These are phyloP conservation scores for Donacobius atricapilla DNA, from an alignment of 2,113 vertebrate species.

Conservation along the genomic window DNA sequence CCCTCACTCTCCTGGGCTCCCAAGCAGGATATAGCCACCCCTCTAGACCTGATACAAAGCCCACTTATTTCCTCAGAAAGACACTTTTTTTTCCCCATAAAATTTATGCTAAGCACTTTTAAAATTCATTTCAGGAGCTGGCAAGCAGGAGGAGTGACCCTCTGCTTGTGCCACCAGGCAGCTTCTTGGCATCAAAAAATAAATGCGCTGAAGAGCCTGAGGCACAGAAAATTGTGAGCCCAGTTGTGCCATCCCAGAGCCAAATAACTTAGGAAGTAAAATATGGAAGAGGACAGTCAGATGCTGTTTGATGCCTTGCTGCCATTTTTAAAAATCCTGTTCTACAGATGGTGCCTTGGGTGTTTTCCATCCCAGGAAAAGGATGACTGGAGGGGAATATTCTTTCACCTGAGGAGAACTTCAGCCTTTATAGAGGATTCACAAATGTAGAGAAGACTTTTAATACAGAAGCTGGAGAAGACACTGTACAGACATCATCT, in stretches of 20 bases:
- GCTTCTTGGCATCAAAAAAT: neutral
- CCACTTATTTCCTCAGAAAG: neutral
- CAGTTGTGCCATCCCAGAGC: neutral
- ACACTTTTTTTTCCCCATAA: neutral
- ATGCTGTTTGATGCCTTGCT: neutral
- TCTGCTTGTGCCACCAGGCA: neutral
- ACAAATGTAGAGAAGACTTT: neutral
- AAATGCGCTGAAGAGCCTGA: neutral
- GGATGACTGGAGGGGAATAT: neutral
- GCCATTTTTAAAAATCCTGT: neutral
- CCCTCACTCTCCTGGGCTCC: neutral
- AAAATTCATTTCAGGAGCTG: neutral
- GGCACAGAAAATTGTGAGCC: neutral
- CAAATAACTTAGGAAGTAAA: neutral
- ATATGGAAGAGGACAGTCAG: neutral
- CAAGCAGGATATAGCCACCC: rapidly evolving
- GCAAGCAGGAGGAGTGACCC: neutral
- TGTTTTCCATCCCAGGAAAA: neutral
- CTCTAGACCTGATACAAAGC: neutral
- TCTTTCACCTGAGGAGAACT: neutral
- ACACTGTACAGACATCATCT: neutral
- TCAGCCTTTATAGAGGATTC: neutral
- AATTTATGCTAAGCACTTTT: neutral
- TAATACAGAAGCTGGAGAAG: neutral
- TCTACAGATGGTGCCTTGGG: neutral